Conservation (phyloP, 2,797 vertebrate genomes). For the Microhierax caerulescens region DNA sequence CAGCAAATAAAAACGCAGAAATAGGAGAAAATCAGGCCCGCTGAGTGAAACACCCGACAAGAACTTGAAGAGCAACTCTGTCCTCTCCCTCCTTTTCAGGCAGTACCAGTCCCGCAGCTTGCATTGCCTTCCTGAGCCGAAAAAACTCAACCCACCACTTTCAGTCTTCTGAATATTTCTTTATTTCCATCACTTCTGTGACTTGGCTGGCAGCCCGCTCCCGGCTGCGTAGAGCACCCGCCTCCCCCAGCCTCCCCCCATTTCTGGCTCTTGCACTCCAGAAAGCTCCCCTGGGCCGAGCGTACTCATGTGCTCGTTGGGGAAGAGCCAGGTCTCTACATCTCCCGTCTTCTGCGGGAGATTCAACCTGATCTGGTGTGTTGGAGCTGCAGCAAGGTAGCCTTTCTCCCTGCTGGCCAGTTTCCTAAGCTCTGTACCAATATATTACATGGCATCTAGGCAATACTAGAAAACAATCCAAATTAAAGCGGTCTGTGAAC, state of each 20-base stretch:
- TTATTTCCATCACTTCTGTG: not conserved
- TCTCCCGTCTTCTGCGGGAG: not conserved
- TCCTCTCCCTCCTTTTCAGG: not conserved
- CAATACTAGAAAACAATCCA: not conserved
- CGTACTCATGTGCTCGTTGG: rapidly evolving
- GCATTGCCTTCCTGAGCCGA: not conserved
- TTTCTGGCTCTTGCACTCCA: rapidly evolving
- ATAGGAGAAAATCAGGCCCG: not conserved
- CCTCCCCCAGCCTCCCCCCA: not conserved
- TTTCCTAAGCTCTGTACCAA: not conserved
- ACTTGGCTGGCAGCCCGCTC: not conserved
- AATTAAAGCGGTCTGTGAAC: not conserved
- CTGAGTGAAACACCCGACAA: not conserved
- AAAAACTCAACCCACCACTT: not conserved
- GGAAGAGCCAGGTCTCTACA: not conserved
- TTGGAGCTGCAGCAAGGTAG: not conserved
- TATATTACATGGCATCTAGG: not conserved
- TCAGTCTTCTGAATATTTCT: not conserved
- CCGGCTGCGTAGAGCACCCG: not conserved
- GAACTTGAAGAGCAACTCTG: not conserved
- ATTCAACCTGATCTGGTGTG: not conserved
- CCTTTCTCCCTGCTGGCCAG: not conserved
- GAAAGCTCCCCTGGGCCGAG: not conserved
- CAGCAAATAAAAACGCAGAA: not conserved
- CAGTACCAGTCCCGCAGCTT: not conserved